A percentile compares a stretch with the other conserved stretches of the same genome.
Conservation (phyloP, 1,140 invertebrate species). For the Ylistrum balloti region DNA sequence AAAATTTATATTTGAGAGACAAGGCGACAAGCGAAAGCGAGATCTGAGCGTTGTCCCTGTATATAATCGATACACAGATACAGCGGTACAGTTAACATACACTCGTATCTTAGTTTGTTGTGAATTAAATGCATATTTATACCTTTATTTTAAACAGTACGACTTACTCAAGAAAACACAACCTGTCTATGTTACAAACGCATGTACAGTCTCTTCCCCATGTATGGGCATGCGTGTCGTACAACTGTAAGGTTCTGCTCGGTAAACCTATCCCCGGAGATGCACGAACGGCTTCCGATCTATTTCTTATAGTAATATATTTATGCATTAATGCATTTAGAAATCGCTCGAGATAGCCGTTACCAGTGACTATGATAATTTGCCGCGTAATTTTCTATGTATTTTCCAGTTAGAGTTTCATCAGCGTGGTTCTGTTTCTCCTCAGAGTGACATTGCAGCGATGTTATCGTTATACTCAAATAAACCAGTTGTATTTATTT, state of each 20-base stretch:
- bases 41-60: no score
- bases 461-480: conserved; percentile 35
- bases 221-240: background rate
- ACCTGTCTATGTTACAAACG: background rate
- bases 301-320: background rate
- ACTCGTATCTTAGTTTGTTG: background rate
- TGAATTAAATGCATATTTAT: conserved; percentile 7
- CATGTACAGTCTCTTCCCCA: background rate
- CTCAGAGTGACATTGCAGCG: background rate
- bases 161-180: background rate
- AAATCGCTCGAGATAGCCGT: background rate
- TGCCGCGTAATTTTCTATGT: conserved; percentile 27
- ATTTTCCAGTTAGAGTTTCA: conserved; percentile 5
- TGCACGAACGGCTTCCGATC: background rate
- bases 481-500: conserved; percentile 14
- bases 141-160: no score
- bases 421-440: conserved; percentile 4
- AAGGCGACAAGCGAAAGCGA: no score
- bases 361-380: background rate
- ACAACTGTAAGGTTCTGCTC: background rate
- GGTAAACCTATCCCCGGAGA: background rate
- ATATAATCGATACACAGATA: background rate
- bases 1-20: no score
- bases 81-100: background rate
- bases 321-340: conserved; percentile 14